Conservation (phyloP, 2,888 invertebrate genomes). For the Fissipunctia ypsillon region DNA sequence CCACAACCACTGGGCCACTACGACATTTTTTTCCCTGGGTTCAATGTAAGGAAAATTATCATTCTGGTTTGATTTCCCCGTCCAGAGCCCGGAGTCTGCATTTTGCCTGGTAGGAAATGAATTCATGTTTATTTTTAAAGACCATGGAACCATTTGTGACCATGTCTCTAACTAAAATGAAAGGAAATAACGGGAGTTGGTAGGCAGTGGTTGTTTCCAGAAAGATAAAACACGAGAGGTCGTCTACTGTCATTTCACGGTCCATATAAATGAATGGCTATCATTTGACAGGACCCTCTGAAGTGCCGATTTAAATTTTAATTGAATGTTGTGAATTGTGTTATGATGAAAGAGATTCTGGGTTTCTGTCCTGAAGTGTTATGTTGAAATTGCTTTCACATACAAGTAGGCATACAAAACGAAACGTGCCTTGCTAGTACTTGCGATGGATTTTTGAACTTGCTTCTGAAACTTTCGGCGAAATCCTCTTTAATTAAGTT, state of each 20-base stretch:
- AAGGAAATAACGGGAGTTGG: neutral
- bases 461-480: neutral
- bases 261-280: constrained; percentile 41
- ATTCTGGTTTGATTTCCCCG: too few relatives aligned
- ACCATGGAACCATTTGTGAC: neutral
- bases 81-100: too few relatives aligned
- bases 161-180: neutral
- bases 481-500: too few relatives aligned
- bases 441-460: constrained; percentile 13
- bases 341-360: constrained; percentile 4
- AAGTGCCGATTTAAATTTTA: constrained; percentile 46
- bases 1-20: too few relatives aligned
- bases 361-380: neutral
- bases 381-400: neutral
- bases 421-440: neutral
- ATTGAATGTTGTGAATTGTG: constrained; percentile 34
- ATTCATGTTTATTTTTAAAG: too few relatives aligned
- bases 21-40: too few relatives aligned
- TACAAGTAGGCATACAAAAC: neutral
- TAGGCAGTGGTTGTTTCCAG: neutral
- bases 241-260: constrained; percentile 34
- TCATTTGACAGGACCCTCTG: constrained; percentile 34
- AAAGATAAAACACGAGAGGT: constrained; percentile 15
- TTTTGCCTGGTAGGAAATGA: too few relatives aligned
- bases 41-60: too few relatives aligned